These are phyloP conservation scores for Menura novaehollandiae DNA, from an alignment of 2,113 vertebrate species.

Conservation along the genomic window DNA sequence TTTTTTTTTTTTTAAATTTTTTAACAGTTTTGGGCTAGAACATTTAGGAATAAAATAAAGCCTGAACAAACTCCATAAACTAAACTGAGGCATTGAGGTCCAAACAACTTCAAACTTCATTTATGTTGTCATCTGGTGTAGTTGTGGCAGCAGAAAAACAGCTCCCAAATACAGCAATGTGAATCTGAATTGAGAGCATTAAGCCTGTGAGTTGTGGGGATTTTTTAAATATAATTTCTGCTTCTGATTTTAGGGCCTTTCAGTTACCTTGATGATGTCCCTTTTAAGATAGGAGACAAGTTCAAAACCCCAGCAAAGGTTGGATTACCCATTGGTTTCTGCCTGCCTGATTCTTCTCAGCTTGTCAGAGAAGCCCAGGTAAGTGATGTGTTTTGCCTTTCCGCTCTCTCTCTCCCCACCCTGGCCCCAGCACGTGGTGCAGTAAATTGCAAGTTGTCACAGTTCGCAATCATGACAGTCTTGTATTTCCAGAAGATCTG, in stretches of 20 bases:
- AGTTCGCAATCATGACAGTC: not conserved
- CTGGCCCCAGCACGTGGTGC: accelerated
- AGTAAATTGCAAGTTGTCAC: not conserved
- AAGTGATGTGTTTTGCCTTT: constrained; percentile 9
- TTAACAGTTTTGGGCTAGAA: not conserved
- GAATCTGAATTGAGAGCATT: not conserved
- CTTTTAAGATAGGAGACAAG: constrained; percentile 95
- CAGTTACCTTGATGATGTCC: constrained; percentile 97
- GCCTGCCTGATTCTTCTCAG: constrained; percentile 78
- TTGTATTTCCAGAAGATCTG: not conserved
- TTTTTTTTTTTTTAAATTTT: no score
- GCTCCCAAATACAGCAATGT: not conserved
- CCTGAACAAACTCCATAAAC: no score
- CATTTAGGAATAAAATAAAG: no score
- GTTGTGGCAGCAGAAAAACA: not conserved
- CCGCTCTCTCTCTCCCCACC: not conserved
- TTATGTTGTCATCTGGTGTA: not conserved
- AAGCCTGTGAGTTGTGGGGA: accelerated
- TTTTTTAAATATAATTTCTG: not conserved
- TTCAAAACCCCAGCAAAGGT: constrained; percentile 93
- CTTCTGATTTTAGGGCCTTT: constrained; percentile 81
- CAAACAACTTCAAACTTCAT: not conserved
- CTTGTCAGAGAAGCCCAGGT: constrained; percentile 83
- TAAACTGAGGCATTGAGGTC: not conserved
- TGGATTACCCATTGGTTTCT: constrained; percentile 91